Percentiles rank a stretch among this genome's conserved stretches.
phyloP scores from a whole-genome alignment of 1,140 invertebrate species.

The Amphibalanus amphitrite region DNA sequence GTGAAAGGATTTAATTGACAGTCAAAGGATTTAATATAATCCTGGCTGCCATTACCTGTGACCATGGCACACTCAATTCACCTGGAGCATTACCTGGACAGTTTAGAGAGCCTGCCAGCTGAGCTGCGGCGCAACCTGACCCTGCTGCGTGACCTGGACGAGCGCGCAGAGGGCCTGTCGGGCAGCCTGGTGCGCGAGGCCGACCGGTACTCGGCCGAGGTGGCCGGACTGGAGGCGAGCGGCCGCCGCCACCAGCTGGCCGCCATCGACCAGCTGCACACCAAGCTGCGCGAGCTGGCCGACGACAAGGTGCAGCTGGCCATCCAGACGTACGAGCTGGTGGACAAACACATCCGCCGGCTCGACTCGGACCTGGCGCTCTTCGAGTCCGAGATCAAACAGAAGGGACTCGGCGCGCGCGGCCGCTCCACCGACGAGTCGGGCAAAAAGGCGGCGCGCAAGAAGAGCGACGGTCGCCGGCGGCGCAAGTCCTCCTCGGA shows the following conservation, averaged over 20 bases:
- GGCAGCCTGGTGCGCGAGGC: conserved; percentile 33
- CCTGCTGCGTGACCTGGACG: conserved; percentile 84
- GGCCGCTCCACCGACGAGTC: conserved; percentile 31
- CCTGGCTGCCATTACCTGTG: too few relatives aligned
- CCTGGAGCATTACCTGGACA: conserved; percentile 87
- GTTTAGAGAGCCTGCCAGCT: conserved; percentile 80
- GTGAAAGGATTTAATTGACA: too few relatives aligned
- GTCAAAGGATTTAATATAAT: too few relatives aligned
- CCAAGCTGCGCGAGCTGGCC: conserved; percentile 81
- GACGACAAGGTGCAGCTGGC: conserved; percentile 95
- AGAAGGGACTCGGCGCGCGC: conserved; percentile 48
- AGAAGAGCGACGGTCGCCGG: conserved; percentile 35
- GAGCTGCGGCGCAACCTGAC: conserved; percentile 91
- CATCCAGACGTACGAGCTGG: conserved; percentile 94
- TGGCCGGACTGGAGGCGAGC: conserved; percentile 42
- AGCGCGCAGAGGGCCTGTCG: conserved; percentile 48
- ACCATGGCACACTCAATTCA: conserved; percentile 35
- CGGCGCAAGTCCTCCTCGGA: conserved; percentile 21
- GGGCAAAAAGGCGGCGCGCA: conserved; percentile 43
- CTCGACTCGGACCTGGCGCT: conserved; percentile 87
- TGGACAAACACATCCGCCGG: conserved; percentile 90
- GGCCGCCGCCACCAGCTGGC: conserved; percentile 64
- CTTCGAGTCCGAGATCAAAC: conserved; percentile 92
- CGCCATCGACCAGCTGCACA: conserved; percentile 66
- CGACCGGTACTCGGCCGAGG: conserved; percentile 58